A percentile compares a stretch with the other conserved stretches of the same genome.
Evolutionary conservation across 2,888 invertebrate species (phyloP).

Genomic region (Melolontha melolontha): DNA sequence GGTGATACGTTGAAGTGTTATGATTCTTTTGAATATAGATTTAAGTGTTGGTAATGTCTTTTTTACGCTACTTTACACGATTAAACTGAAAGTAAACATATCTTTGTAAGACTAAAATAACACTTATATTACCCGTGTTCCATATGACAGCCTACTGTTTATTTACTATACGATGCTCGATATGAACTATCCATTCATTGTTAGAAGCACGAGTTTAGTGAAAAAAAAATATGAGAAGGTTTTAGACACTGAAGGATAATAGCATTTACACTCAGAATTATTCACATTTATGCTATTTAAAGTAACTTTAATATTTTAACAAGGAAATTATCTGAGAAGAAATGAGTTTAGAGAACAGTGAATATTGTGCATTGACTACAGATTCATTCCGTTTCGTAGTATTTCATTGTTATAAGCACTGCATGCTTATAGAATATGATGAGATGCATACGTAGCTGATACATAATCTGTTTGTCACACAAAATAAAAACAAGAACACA

Average conservation of each 20-base stretch:
- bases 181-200: constrained; percentile 59
- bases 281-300: constrained; percentile 1
- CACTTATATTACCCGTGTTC: constrained; percentile 47
- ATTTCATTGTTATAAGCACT: constrained; percentile 30
- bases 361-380: constrained; percentile 19
- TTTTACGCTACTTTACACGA: constrained; percentile 15
- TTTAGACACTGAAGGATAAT: constrained; percentile 17
- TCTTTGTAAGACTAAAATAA: constrained; percentile 39
- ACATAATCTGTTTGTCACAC: constrained; percentile 9
- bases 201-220: constrained; percentile 52
- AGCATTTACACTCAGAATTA: constrained; percentile 11
- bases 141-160: constrained; percentile 62
- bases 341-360: constrained; percentile 34
- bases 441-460: constrained; percentile 29
- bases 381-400: constrained; percentile 26
- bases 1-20: constrained; percentile 51
- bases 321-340: constrained; percentile 25
- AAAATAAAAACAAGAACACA: constrained; percentile 27
- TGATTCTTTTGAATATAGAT: constrained; percentile 53
- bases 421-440: constrained; percentile 36
- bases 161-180: constrained; percentile 60
- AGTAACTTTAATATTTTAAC: constrained; percentile 12
- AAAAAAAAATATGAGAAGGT: constrained; percentile 27
- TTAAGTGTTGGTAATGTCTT: constrained; percentile 6
- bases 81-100: constrained; percentile 20